These are phyloP conservation scores for Rhinichthys klamathensis DNA, from an alignment of 2,113 vertebrate species.

Conservation along the genomic window DNA sequence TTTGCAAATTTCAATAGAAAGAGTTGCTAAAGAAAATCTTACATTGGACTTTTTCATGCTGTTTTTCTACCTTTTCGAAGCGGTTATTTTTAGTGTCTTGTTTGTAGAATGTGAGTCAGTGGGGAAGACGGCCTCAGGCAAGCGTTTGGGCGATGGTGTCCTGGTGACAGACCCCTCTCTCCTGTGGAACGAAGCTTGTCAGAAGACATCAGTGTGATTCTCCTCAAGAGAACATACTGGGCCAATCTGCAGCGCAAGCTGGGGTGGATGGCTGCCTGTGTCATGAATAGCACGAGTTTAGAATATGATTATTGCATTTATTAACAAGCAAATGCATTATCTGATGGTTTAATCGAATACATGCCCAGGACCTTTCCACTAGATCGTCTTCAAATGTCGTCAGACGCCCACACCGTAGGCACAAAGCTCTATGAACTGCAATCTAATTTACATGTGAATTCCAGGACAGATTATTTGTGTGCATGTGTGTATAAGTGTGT, in stretches of 20 bases:
- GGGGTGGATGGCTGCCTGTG: conserved; percentile 42
- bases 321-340: background rate
- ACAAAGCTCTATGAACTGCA: conserved; percentile 19
- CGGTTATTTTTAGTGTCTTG: conserved; percentile 58
- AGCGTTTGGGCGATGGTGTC: conserved; percentile 51
- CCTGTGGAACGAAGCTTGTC: conserved; percentile 58
- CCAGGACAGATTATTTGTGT: conserved; percentile 15
- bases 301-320: background rate
- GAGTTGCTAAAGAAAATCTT: background rate
- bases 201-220: conserved; percentile 60
- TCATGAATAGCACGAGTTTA: background rate
- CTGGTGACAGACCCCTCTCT: conserved; percentile 47
- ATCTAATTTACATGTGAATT: conserved; percentile 35
- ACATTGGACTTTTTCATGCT: conserved; percentile 12
- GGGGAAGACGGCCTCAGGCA: conserved; percentile 51
- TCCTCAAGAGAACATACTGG: conserved; percentile 52
- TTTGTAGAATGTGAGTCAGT: conserved; percentile 55
- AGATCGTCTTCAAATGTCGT: background rate
- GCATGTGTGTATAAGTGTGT: background rate
- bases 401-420: background rate
- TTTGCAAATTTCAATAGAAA: background rate
- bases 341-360: background rate
- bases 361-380: background rate
- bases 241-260: conserved; percentile 40
- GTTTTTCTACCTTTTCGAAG: conserved; percentile 40